These are phyloP conservation scores for Gambusia affinis DNA, from an alignment of 2,113 vertebrate species.

Conservation along the genomic window DNA sequence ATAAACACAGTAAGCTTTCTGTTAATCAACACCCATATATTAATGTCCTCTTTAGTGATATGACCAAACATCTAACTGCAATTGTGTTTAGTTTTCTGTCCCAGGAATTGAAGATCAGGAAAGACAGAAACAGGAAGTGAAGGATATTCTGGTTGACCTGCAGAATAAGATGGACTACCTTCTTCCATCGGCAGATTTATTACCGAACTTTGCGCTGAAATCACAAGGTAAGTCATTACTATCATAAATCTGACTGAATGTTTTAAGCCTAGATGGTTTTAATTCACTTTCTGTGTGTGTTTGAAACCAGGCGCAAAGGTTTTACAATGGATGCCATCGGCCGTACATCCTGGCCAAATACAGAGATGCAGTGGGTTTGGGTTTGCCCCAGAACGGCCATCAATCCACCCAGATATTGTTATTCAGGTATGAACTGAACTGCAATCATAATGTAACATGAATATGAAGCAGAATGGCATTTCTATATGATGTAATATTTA, in stretches of 20 bases:
- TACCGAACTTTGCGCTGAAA: not conserved
- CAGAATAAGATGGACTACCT: not conserved
- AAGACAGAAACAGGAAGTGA: not conserved
- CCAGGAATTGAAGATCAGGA: not conserved
- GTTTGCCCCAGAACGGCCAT: not conserved
- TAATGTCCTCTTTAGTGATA: no score
- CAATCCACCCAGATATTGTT: not conserved
- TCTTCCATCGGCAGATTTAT: not conserved
- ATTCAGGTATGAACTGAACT: not conserved
- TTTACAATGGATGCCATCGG: not conserved
- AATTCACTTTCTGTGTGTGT: no score
- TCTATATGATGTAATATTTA: no score
- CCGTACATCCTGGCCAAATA: not conserved
- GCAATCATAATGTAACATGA: no score
- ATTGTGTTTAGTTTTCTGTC: not conserved
- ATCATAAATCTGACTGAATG: no score
- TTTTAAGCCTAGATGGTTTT: no score
- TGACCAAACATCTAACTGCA: no score
- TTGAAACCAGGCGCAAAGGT: not conserved
- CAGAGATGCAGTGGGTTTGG: not conserved
- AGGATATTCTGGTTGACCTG: not conserved
- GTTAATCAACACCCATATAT: no score
- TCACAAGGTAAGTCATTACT: no score
- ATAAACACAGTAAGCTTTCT: no score
- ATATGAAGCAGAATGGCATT: no score